phyloP scores from a whole-genome alignment of 2,888 invertebrate genomes.

The Drosophila nr. perissopoda region DNA sequence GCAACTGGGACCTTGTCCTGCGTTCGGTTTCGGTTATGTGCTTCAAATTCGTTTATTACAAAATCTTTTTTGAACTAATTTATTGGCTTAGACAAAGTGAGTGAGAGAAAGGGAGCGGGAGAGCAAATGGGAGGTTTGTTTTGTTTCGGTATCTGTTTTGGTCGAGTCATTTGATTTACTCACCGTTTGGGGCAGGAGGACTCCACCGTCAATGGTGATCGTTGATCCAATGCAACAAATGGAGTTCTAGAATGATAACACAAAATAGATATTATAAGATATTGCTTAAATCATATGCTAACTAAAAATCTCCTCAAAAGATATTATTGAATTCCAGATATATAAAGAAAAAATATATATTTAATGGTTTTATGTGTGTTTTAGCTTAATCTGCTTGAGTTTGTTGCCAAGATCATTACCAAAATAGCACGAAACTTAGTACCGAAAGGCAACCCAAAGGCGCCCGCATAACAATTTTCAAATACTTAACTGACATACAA shows the following conservation, averaged over 20 bases:
- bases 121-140: not conserved
- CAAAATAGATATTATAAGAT: not conserved
- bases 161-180: conserved; percentile 44
- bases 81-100: conserved; percentile 51
- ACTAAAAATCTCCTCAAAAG: not conserved
- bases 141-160: conserved; percentile 3
- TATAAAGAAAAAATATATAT: not conserved
- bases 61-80: conserved; percentile 74
- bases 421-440: conserved; percentile 5
- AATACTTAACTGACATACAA: conserved; percentile 5
- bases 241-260: conserved; percentile 79
- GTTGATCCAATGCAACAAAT: conserved; percentile 85
- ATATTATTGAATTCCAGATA: too few relatives aligned
- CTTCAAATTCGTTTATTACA: conserved; percentile 75
- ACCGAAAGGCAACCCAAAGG: conserved; percentile 12
- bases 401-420: conserved; percentile 33
- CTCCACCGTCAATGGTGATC: conserved; percentile 85
- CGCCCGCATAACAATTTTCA: conserved; percentile 49
- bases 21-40: conserved; percentile 41
- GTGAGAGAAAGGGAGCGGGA: not conserved
- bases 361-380: not conserved
- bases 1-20: conserved; percentile 49
- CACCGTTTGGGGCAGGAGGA: conserved; percentile 85
- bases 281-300: not conserved
- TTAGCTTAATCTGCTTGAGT: not conserved